Conservation (phyloP, 2,797 vertebrate species). For the Hemibagrus guttatus region DNA sequence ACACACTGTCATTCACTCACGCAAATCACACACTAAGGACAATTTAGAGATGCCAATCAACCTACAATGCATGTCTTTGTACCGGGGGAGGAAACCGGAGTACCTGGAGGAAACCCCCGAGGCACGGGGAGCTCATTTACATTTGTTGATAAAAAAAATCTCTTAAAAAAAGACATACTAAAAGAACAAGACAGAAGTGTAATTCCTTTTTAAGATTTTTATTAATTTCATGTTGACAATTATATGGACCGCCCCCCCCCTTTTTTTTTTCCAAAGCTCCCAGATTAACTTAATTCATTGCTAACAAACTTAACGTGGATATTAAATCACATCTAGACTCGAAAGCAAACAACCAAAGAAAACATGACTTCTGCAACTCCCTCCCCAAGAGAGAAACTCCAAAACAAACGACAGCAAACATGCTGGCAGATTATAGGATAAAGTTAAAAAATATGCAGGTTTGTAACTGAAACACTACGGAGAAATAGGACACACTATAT, state of each 20-base stretch:
- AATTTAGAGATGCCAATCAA: too few species aligned
- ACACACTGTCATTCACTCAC: too few species aligned
- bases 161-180: not conserved
- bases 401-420: constrained; percentile 60
- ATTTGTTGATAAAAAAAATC: not conserved
- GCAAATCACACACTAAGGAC: too few species aligned
- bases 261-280: constrained; percentile 58
- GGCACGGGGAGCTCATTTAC: too few species aligned
- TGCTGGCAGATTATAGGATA: constrained; percentile 60
- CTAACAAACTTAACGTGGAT: constrained; percentile 70
- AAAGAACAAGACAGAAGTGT: not conserved
- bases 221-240: constrained; percentile 82
- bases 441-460: constrained; percentile 50
- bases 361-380: constrained; percentile 53
- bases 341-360: constrained; percentile 56
- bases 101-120: too few species aligned
- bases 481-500: constrained; percentile 47
- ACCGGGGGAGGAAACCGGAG: too few species aligned
- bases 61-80: too few species aligned
- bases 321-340: constrained; percentile 69
- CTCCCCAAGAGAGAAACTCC: constrained; percentile 54
- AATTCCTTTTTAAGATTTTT: constrained; percentile 67
- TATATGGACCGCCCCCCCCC: constrained; percentile 69
- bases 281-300: constrained; percentile 67
- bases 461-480: constrained; percentile 55